phyloP scores from a whole-genome alignment of 1,140 invertebrate genomes.

The Bombus breviceps region DNA sequence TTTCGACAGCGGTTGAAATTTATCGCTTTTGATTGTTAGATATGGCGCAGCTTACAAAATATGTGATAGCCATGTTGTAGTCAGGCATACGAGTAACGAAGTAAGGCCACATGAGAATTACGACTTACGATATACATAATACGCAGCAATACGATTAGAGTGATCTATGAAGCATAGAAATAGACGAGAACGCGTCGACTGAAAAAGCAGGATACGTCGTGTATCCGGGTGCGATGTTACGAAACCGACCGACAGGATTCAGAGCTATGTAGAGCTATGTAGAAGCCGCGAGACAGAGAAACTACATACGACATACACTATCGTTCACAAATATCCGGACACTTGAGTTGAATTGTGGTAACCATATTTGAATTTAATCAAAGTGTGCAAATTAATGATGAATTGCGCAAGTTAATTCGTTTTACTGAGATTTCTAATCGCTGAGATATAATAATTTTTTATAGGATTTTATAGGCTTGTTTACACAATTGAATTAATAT shows the following conservation, averaged over 20 bases:
- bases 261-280: slow-evolving; percentile 14
- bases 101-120: background rate
- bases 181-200: slow-evolving; percentile 15
- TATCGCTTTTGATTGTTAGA: background rate
- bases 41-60: background rate
- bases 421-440: no score
- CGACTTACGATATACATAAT: background rate
- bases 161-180: slow-evolving; percentile 36
- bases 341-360: background rate
- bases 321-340: background rate
- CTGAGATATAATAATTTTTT: background rate
- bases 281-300: slow-evolving; percentile 31
- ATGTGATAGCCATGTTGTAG: background rate
- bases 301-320: background rate
- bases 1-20: background rate
- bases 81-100: background rate
- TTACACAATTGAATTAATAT: no score
- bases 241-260: slow-evolving; percentile 33
- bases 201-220: slow-evolving; percentile 48
- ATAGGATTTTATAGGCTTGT: background rate
- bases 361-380: background rate
- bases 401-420: no score
- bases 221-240: slow-evolving; percentile 44
- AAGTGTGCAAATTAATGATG: background rate
- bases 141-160: slow-evolving; percentile 1